These are phyloP conservation scores for Galbula dea DNA, from an alignment of 2,113 vertebrate species.

Conservation along the genomic window DNA sequence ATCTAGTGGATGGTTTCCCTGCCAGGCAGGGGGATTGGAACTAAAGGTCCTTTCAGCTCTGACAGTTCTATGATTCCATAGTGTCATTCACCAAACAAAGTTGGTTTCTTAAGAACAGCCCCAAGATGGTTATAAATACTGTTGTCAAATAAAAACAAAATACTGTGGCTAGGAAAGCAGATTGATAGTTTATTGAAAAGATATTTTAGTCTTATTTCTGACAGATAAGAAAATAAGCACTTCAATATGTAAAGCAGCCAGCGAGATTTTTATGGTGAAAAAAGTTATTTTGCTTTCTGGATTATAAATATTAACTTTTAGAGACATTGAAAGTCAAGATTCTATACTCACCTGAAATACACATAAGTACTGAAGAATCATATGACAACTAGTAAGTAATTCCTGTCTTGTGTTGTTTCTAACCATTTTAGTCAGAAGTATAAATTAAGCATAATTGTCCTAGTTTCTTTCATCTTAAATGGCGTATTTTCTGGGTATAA, in stretches of 20 bases:
- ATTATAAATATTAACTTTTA: background rate
- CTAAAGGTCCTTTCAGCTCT: no score
- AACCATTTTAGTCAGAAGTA: background rate
- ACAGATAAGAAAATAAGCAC: background rate
- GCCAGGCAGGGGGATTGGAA: no score
- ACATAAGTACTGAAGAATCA: background rate
- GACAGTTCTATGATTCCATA: no score
- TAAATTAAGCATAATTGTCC: conserved; percentile 17
- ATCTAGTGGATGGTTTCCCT: no score
- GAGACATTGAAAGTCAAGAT: background rate
- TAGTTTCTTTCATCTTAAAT: conserved; percentile 36
- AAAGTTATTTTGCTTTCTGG: background rate
- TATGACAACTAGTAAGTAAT: background rate
- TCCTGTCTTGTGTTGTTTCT: background rate
- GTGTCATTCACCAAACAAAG: background rate
- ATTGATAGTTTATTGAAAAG: background rate
- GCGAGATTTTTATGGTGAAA: background rate
- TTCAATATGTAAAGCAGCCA: background rate
- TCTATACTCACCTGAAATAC: background rate
- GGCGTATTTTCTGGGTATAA: background rate
- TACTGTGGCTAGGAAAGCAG: background rate
- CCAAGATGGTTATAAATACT: background rate
- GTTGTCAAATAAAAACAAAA: background rate
- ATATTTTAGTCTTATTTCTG: background rate
- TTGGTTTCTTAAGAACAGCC: background rate